A percentile compares a stretch with the other conserved stretches of the same genome.
These are phyloP conservation scores for Semibalanus balanoides DNA, from an alignment of 1,140 invertebrate species.

Conservation along the genomic window DNA sequence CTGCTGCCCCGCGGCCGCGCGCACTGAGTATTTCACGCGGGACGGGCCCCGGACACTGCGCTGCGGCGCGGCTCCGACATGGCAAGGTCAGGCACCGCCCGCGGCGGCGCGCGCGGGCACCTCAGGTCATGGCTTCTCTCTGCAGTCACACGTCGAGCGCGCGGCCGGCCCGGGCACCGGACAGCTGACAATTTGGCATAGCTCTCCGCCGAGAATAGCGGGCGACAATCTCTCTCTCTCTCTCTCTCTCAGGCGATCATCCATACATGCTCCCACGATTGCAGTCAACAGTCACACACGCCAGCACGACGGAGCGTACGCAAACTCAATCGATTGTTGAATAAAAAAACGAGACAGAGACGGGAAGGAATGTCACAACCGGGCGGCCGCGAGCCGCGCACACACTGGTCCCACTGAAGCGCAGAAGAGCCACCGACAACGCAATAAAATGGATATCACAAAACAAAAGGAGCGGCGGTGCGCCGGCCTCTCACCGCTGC, in stretches of 20 bases:
- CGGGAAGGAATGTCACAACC: conserved; percentile 1
- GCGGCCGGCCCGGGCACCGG: not conserved
- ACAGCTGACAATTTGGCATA: not conserved
- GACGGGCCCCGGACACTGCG: too few species aligned
- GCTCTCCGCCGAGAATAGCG: not conserved
- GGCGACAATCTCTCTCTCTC: too few species aligned
- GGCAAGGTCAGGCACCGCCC: not conserved
- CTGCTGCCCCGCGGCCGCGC: too few species aligned
- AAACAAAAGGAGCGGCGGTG: not conserved
- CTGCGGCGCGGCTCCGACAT: not conserved
- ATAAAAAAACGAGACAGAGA: not conserved
- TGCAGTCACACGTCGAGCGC: not conserved
- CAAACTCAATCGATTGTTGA: not conserved
- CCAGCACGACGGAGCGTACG: not conserved
- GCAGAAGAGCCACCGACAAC: not conserved
- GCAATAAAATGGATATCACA: conserved; percentile 2
- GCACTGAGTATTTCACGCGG: not conserved
- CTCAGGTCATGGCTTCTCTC: too few species aligned
- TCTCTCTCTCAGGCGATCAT: too few species aligned
- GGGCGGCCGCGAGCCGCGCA: not conserved
- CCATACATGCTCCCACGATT: too few species aligned
- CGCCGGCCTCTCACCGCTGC: not conserved
- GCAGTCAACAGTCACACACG: not conserved
- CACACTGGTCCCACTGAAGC: not conserved
- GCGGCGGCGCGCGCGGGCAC: too few species aligned